Conservation (phyloP, 2,888 invertebrate genomes). For the Drosophila pseudotakahashii region DNA sequence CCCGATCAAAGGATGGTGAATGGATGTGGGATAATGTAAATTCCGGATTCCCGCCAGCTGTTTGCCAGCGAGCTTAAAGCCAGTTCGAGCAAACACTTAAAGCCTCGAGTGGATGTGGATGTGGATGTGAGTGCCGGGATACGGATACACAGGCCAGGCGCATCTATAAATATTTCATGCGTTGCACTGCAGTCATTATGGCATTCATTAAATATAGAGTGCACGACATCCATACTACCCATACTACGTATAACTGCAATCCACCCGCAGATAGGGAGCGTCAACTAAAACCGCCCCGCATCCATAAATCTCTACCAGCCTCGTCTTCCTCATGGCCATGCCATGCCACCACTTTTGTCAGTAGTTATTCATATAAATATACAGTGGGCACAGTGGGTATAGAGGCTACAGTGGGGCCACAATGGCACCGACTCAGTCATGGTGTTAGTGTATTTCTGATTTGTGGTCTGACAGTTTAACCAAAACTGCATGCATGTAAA, state of each 20-base stretch:
- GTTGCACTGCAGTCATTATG: constrained; percentile 80
- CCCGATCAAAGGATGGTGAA: constrained; percentile 19
- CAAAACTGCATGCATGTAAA: constrained; percentile 77
- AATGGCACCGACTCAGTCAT: constrained; percentile 42
- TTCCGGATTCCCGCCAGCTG: constrained; percentile 35
- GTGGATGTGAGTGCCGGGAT: not conserved
- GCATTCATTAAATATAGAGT: constrained; percentile 79
- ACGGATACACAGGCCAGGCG: constrained; percentile 18
- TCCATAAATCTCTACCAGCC: constrained; percentile 72
- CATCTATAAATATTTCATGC: constrained; percentile 78
- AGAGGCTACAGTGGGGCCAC: not conserved
- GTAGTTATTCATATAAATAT: constrained; percentile 75
- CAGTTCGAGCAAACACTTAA: constrained; percentile 37
- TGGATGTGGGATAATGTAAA: constrained; percentile 37
- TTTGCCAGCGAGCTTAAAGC: constrained; percentile 41
- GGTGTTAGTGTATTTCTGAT: constrained; percentile 80
- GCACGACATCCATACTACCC: constrained; percentile 44
- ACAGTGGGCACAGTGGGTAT: not conserved
- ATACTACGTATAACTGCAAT: not conserved
- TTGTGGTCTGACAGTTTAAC: constrained; percentile 81
- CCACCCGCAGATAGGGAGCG: constrained; percentile 39
- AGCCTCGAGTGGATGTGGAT: constrained; percentile 27
- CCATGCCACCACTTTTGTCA: constrained; percentile 57
- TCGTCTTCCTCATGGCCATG: constrained; percentile 21
- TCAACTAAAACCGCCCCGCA: constrained; percentile 65